Conservation (phyloP, 2,888 invertebrate species). For the Drosophila cracens region DNA sequence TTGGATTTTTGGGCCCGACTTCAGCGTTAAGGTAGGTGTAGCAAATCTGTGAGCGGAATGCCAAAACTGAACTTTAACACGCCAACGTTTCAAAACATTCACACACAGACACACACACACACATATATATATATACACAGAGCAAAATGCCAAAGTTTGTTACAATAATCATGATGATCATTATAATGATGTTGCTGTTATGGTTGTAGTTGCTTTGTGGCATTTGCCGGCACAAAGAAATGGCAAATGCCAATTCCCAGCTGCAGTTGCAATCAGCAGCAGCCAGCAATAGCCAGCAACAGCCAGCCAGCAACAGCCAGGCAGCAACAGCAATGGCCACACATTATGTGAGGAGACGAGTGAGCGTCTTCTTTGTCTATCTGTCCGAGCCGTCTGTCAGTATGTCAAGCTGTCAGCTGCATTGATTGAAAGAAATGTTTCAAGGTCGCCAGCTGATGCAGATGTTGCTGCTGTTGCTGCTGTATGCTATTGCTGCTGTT, state of each 20-base stretch:
- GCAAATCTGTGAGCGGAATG: constrained; percentile 38
- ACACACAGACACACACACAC: neutral
- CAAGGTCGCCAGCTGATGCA: constrained; percentile 67
- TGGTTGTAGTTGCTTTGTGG: constrained; percentile 51
- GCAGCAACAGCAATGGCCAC: constrained; percentile 14
- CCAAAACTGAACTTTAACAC: constrained; percentile 76
- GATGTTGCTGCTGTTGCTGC: constrained; percentile 8
- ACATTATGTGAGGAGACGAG: constrained; percentile 10
- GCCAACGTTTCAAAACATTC: constrained; percentile 43
- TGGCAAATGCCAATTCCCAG: constrained; percentile 72
- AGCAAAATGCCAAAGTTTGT: constrained; percentile 71
- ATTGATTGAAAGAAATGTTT: constrained; percentile 68
- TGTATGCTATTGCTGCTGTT: constrained; percentile 24
- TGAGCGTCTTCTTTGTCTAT: constrained; percentile 3
- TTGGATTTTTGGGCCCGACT: constrained; percentile 20
- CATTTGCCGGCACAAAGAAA: constrained; percentile 76
- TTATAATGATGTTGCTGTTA: constrained; percentile 36
- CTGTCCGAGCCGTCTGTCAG: constrained; percentile 1
- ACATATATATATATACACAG: neutral
- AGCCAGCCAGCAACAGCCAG: constrained; percentile 4
- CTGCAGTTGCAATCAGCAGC: constrained; percentile 24
- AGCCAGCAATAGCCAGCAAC: constrained; percentile 13
- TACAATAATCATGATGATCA: constrained; percentile 25
- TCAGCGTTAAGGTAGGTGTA: constrained; percentile 37
- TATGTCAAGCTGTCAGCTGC: constrained; percentile 29